Percentiles rank a stretch among this genome's conserved stretches.
Evolutionary conservation across 1,140 invertebrate species (phyloP).

Genomic region (Callitettix versicolor): DNA sequence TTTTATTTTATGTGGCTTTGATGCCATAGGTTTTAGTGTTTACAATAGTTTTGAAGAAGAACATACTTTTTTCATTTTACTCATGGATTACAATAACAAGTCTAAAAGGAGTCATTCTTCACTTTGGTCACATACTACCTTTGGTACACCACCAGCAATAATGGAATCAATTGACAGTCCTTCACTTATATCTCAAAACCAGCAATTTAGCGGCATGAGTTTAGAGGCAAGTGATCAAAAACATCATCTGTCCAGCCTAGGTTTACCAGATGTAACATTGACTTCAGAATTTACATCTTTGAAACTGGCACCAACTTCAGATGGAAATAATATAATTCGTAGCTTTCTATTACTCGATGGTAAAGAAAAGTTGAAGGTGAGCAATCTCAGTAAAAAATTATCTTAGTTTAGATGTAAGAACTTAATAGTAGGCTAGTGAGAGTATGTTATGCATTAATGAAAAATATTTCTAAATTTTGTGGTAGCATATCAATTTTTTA

Average conservation of each 20-base stretch:
- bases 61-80: neutral
- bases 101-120: too few species aligned
- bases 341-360: conserved; percentile 45
- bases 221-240: neutral
- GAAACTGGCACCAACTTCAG: conserved; percentile 21
- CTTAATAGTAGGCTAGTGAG: too few species aligned
- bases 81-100: neutral
- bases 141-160: conserved; percentile 21
- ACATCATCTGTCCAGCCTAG: neutral
- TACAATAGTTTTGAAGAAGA: too few species aligned
- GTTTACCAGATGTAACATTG: conserved; percentile 27
- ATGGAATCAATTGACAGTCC: conserved; percentile 27
- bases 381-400: neutral
- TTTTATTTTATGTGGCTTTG: too few species aligned
- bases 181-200: conserved; percentile 6
- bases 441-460: too few species aligned
- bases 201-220: neutral
- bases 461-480: too few species aligned
- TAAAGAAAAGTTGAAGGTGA: conserved; percentile 36
- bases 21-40: too few species aligned
- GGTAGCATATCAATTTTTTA: too few species aligned
- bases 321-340: conserved; percentile 18
- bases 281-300: conserved; percentile 27
- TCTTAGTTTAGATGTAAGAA: too few species aligned
- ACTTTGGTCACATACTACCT: too few species aligned